Base-by-base conservation (phyloP, 2,888 invertebrate species). In the Panzeria rudis region DNA sequence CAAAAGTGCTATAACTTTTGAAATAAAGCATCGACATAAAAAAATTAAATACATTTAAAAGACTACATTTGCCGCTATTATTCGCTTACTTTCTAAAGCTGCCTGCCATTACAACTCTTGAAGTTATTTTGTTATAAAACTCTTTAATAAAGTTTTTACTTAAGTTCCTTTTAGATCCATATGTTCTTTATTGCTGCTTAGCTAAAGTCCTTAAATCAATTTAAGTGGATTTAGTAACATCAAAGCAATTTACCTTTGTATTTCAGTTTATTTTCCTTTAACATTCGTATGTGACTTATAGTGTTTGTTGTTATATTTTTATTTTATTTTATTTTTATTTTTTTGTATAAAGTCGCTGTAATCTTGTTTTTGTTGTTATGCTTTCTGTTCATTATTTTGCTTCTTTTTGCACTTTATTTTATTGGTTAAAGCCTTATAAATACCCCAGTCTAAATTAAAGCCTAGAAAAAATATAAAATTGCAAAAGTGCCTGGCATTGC, bases 191-290 rank as follows among this genome's bases (percentile, higher is more conserved):
- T 69, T 56, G 66, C 41, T 41, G 54, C 75, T 81, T 69, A 62
- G 17, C 41, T 54, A 56, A 84, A 81, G 83, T 84, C 83, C 86
- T 85, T 89, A 89, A 90, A 90, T 91, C 91, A 90, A 90, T 90
- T 90, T 90, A 87, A 86, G 87, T 79, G 86, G 90, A 90, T 91
- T 90, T 91, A 88, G 86, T 84, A 88, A 90, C 90, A 89, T 89
- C 91, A 90, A 91, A 90, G 91, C 89, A 87, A 87, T 84, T 87
- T 88, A 87, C 88, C 85, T 83, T 73, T 54, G 35, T 75, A 62
- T 41, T 41, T 41, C 44, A 25, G 50, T 59, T 77, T 54, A 17
- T 25, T 80, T 15, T 38, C 13, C 15, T 52, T 62, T 72, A 38
- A 68, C 59, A 54, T 77, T 54, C 62, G 52, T 76, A 20, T 47